Evolutionary conservation across 2,888 invertebrate species (phyloP).

Genomic region (Mycalesis mineus): DNA sequence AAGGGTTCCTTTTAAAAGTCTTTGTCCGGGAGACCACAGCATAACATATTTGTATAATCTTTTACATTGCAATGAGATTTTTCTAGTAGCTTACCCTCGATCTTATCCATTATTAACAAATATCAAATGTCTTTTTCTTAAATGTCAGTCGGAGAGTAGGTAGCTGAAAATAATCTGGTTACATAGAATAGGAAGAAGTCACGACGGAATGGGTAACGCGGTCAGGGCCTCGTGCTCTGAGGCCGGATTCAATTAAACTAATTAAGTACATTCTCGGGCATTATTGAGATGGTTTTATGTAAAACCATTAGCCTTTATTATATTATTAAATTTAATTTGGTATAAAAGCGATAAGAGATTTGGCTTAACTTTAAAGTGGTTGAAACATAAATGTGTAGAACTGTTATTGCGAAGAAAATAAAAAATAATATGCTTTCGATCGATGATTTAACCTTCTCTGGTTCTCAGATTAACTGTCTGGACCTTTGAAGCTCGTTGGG

Average conservation of each 20-base stretch:
- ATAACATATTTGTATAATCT: too few relatives aligned
- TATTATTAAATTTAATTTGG: slow-evolving; percentile 10
- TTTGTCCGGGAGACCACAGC: too few relatives aligned
- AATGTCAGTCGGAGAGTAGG: background rate
- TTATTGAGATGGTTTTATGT: slow-evolving; percentile 16
- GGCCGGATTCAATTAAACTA: slow-evolving; percentile 30
- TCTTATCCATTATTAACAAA: too few relatives aligned
- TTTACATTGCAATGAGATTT: too few relatives aligned
- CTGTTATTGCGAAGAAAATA: too few relatives aligned
- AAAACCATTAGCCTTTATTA: slow-evolving; percentile 18
- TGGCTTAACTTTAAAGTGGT: background rate
- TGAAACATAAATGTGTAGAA: too few relatives aligned
- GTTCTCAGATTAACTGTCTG: too few relatives aligned
- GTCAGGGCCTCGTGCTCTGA: slow-evolving; percentile 52
- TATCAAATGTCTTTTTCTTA: background rate
- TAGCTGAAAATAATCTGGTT: slow-evolving; percentile 12
- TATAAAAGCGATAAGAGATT: background rate
- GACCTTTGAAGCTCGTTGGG: too few relatives aligned
- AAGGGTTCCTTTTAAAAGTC: too few relatives aligned
- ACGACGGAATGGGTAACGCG: slow-evolving; percentile 45
- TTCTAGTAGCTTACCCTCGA: too few relatives aligned
- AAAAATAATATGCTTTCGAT: too few relatives aligned
- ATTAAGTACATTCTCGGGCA: slow-evolving; percentile 14
- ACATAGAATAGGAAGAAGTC: slow-evolving; percentile 43
- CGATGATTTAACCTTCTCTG: too few relatives aligned